Base-by-base conservation (phyloP, 2,113 vertebrate genomes). In the Irena cyanogastra region DNA sequence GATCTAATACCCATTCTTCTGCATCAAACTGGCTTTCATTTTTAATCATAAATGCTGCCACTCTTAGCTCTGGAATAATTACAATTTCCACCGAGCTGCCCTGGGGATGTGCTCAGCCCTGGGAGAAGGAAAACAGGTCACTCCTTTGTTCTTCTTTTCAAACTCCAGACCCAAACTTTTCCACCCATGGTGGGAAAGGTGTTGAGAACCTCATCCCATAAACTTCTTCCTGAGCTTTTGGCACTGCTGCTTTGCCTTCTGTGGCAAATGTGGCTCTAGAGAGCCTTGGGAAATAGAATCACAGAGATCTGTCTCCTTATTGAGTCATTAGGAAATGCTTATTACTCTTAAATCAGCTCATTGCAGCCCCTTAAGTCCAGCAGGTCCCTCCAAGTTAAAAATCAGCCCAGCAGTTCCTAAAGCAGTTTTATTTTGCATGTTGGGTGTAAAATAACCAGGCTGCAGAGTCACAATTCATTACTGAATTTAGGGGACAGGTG, bases 11-110 rank as follows among this genome's bases (percentile, higher is more conserved):
- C 26, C 63, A 28, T 85, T 86, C 39, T 93, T 94, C 57, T 83
- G 20, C 61, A 75, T 49, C 71, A 72, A 93, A 80, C 45, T 42
- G 50, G 14, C 65, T 95, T 96, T 96, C 79, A 31, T 68, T 94
- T 93, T 90, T 81, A 72, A 96, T 94, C 42, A 59, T 42, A 88
- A 88, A 88, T 27, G 18, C 84, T 95, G 89, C 61, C 87, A 93
- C 81, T 94, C 75, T 91, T 68, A 64, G 79, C 85, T 63, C 66
- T 81, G 69, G 41, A 78, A 78, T 85, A 87, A 87, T 66, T 77
- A 41, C 39, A 37, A 10, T 83, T 93, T 50, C 22, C 57, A 61
- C 47, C 11, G 12, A 66, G 37, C 56, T 94, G 57, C 61, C 78
- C 78, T 9, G 7, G 56, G 83, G 56, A 44, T 79, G 42, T 57